Conservation (phyloP, 1,140 invertebrate genomes). For the Chironomus tepperi region DNA sequence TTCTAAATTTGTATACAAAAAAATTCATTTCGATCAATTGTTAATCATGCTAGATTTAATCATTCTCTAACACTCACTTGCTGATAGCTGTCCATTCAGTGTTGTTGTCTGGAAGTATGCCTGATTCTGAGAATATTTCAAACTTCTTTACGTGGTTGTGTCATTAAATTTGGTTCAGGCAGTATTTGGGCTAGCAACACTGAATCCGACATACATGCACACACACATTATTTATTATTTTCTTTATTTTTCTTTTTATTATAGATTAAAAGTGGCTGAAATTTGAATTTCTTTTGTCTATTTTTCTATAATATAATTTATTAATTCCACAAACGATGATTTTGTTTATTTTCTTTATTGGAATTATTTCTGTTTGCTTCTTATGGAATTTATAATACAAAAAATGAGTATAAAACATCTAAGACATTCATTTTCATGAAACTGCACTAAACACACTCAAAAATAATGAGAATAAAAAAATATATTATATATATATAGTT, state of each 20-base stretch:
- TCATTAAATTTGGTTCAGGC: too few relatives aligned
- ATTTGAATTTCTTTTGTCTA: constrained; percentile 4
- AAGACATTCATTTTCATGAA: neutral
- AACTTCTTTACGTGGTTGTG: too few relatives aligned
- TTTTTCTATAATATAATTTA: constrained; percentile 11
- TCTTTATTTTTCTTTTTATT: neutral
- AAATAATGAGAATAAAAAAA: neutral
- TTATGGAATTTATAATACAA: neutral
- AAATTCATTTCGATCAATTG: too few relatives aligned
- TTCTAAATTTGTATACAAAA: too few relatives aligned
- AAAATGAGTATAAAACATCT: neutral
- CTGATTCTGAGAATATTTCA: too few relatives aligned
- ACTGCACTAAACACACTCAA: neutral
- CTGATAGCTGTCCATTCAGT: too few relatives aligned
- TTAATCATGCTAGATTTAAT: neutral
- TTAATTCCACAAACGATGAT: too few relatives aligned
- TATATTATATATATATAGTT: too few relatives aligned
- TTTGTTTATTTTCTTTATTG: neutral
- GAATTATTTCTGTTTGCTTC: neutral
- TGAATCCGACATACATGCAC: too few relatives aligned
- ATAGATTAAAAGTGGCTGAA: constrained; percentile 20
- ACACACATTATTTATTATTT: neutral
- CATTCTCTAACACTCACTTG: neutral
- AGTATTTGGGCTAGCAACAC: too few relatives aligned
- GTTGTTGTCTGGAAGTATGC: too few relatives aligned